Conservation (phyloP, 2,113 vertebrate genomes). For the Aleadryas rufinucha region DNA sequence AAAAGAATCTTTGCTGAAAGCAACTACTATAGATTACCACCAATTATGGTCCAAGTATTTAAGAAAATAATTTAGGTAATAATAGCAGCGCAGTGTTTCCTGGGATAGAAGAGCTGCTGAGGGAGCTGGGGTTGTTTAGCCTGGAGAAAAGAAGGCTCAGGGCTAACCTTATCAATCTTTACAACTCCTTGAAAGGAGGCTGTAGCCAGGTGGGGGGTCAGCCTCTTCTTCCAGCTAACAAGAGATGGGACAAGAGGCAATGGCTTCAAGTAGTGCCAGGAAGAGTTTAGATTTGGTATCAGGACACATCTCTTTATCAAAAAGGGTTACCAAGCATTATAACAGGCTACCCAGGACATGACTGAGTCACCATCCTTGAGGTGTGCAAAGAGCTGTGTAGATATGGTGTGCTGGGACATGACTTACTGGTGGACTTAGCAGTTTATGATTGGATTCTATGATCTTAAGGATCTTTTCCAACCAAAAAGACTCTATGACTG, state of each 20-base stretch:
- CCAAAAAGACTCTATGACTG: background rate
- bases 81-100: background rate
- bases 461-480: background rate
- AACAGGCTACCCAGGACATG: background rate
- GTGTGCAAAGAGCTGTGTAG: background rate
- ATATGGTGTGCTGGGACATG: rapidly evolving
- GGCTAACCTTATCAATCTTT: background rate
- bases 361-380: no score
- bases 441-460: rapidly evolving
- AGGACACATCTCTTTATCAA: background rate
- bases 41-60: background rate
- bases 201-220: background rate
- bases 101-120: background rate
- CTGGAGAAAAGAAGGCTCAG: background rate
- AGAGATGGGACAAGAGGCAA: background rate
- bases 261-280: background rate
- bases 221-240: background rate
- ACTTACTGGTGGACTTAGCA: background rate
- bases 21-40: background rate
- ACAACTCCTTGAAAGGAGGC: background rate
- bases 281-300: background rate
- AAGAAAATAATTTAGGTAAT: background rate
- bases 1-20: background rate
- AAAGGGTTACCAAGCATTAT: background rate
- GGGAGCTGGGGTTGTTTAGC: background rate